phyloP scores from a whole-genome alignment of 2,797 vertebrate species.

The Urophycis tenuis region DNA sequence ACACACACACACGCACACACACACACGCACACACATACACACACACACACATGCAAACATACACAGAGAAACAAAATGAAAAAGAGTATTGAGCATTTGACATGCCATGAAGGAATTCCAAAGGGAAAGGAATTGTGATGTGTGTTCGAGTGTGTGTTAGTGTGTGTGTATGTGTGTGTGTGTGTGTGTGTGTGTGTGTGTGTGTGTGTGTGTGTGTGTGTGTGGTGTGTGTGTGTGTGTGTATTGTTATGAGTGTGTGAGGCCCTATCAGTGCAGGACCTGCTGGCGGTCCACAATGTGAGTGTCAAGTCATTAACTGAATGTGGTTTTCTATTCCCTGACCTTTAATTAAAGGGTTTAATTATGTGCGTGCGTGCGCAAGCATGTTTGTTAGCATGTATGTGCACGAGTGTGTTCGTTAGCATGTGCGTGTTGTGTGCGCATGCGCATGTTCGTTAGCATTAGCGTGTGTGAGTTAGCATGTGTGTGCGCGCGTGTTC shows the following conservation, averaged over 20 bases:
- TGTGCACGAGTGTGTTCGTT: not conserved
- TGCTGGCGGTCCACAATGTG: too few relatives aligned
- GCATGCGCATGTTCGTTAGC: not conserved
- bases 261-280: too few relatives aligned
- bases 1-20: constrained; percentile 14
- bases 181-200: not conserved
- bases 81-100: not conserved
- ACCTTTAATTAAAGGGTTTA: too few relatives aligned
- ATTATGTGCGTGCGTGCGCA: not conserved
- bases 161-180: not conserved
- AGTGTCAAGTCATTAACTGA: too few relatives aligned
- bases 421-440: not conserved
- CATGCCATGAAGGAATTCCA: not conserved
- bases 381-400: not conserved
- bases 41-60: not conserved
- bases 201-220: not conserved
- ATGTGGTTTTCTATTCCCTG: too few relatives aligned
- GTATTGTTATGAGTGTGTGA: too few relatives aligned
- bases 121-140: not conserved
- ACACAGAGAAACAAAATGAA: not conserved
- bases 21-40: constrained; percentile 16
- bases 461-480: not conserved
- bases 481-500: not conserved
- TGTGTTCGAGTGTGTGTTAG: not conserved
- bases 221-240: not conserved